phyloP scores from a whole-genome alignment of 2,797 vertebrate genomes.

The Champsocephalus esox region DNA sequence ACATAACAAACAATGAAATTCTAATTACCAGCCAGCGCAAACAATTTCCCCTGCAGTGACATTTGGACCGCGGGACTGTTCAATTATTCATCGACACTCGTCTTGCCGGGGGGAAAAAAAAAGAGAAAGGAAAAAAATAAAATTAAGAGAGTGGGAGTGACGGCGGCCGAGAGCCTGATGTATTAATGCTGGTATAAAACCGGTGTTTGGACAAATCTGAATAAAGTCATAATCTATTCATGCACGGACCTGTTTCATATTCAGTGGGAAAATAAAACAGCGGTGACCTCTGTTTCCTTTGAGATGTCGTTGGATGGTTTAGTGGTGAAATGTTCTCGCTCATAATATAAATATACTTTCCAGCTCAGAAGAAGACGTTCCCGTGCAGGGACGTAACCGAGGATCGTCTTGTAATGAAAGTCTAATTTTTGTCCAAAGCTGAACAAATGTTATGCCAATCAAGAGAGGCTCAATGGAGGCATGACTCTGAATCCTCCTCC shows the following conservation, averaged over 20 bases:
- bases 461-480: conserved; percentile 63
- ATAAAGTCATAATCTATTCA: conserved; percentile 83
- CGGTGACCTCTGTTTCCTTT: conserved; percentile 66
- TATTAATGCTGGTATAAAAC: conserved; percentile 75
- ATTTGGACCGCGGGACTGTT: conserved; percentile 85
- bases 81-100: conserved; percentile 85
- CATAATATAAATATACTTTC: conserved; percentile 74
- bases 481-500: conserved; percentile 69
- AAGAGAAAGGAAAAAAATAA: conserved; percentile 24
- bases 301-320: conserved; percentile 79
- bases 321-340: conserved; percentile 63
- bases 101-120: conserved; percentile 37
- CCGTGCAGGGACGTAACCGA: conserved; percentile 51
- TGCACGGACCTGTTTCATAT: conserved; percentile 68
- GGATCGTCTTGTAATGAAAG: conserved; percentile 71
- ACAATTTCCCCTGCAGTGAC: conserved; percentile 85
- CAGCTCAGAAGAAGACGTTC: conserved; percentile 69
- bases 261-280: conserved; percentile 75
- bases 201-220: conserved; percentile 80
- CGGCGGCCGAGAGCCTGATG: conserved; percentile 57
- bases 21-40: conserved; percentile 84
- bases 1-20: conserved; percentile 87
- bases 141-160: conserved; percentile 50
- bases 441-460: conserved; percentile 80
- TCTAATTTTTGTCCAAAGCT: conserved; percentile 75